Base-by-base conservation (phyloP, 1,140 invertebrate genomes). In the Caerostris darwini region DNA sequence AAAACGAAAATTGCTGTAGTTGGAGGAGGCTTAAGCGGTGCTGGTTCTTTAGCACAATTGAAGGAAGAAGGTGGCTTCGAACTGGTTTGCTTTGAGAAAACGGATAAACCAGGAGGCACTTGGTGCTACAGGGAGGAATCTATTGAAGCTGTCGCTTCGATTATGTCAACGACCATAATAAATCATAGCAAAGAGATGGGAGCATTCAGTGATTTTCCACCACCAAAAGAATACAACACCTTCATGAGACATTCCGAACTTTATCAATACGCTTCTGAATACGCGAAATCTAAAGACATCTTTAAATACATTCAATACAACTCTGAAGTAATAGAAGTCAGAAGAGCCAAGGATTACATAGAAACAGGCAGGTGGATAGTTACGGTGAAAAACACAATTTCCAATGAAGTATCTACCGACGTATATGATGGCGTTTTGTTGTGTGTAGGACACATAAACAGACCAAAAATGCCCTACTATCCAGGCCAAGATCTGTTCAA, bases 91-190 rank as follows among this genome's bases (percentile, higher is more conserved):
- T 92, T 53, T 67, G 90, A 92, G 50, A 54, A 59, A 71, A 71
- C 95, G 54, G 71, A 95, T 77, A 95, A 96, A 90, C 95, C 96
- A 71, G 96, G 97, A 3, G 97, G 96, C 61, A 95, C 97, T 1
- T 97, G 96, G 96, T 96, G 96, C 89, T 97, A 96, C 94, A 58
- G 95, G 34, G 95, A 96, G 10, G 94, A 95, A n/a, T 90, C 95
- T 5, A 95, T 94, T 8, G 3, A 95, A 86, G 86, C 95, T 90
- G n/a, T 89, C 95, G 95, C 94, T 94, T 96, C 64, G 95, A 95
- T 95, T 7, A 95, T 93, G 88, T 77, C 93, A 8, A 64, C 83
- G 1, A 95, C 95, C 50, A 61, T 96, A 8, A 64, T 83, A 5
- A 92, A 92, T 50, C 56, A 82, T 54, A 92, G 90, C n/a, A 94